These are phyloP conservation scores for Talpa occidentalis DNA, from an alignment of 2,113 vertebrate genomes.

Conservation along the genomic window DNA sequence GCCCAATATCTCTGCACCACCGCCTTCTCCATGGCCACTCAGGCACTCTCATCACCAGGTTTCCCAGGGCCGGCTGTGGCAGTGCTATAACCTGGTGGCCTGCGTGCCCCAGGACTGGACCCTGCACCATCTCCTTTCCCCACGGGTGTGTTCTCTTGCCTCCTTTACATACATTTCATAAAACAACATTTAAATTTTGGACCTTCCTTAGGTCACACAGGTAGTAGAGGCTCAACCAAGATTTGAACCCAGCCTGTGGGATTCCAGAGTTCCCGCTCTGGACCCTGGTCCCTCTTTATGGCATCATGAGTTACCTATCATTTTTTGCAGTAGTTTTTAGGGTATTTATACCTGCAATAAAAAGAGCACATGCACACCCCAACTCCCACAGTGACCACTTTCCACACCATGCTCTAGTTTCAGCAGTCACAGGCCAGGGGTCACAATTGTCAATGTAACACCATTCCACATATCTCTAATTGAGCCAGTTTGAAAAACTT, in stretches of 20 bases:
- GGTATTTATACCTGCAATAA: not conserved
- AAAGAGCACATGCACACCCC: not conserved
- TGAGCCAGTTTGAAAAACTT: not conserved
- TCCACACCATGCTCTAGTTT: not conserved
- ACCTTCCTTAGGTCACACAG: not conserved
- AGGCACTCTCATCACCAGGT: accelerated
- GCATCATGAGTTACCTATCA: too few species aligned
- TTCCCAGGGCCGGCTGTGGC: too few species aligned
- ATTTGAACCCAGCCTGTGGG: not conserved
- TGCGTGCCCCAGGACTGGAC: not conserved
- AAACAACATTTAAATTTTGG: not conserved
- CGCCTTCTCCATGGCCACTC: not conserved
- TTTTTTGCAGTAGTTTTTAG: not conserved
- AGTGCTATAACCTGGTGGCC: not conserved
- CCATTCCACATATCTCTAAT: too few species aligned
- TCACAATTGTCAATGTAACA: not conserved
- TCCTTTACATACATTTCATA: not conserved
- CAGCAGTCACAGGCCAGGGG: not conserved
- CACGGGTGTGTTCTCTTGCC: not conserved
- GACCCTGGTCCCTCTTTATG: not conserved
- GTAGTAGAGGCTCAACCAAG: not conserved
- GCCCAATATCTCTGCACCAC: accelerated
- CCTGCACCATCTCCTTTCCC: not conserved
- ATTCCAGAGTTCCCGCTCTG: not conserved
- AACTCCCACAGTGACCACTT: not conserved